A percentile compares a stretch with the other conserved stretches of the same genome.
Evolutionary conservation across 2,888 invertebrate species (phyloP).

Genomic region (Hirtodrosophila alboralis): DNA sequence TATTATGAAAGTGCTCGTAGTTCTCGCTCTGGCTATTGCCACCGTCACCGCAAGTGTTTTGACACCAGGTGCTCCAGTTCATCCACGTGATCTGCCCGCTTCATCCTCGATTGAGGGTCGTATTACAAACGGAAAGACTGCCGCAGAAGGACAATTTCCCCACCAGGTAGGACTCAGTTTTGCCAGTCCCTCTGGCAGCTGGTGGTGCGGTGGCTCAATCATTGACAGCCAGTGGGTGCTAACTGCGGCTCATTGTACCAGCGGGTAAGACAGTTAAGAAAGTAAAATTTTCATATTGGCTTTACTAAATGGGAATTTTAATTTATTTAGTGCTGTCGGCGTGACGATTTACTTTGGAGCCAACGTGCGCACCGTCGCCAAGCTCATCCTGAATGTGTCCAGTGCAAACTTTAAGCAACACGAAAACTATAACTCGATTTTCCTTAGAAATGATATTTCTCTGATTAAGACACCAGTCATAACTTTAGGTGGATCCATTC

Average conservation of each 20-base stretch:
- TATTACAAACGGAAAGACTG: slow-evolving; percentile 67
- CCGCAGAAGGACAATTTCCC: slow-evolving; percentile 61
- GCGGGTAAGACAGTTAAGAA: slow-evolving; percentile 38
- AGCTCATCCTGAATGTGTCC: slow-evolving; percentile 44
- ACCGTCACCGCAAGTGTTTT: slow-evolving; percentile 28
- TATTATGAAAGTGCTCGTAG: slow-evolving; percentile 35
- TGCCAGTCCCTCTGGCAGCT: slow-evolving; percentile 24
- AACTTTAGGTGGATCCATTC: slow-evolving; percentile 33
- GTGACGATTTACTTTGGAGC: slow-evolving; percentile 65
- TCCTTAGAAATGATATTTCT: slow-evolving; percentile 66
- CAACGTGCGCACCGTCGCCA: slow-evolving; percentile 55
- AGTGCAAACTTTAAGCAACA: slow-evolving; percentile 65
- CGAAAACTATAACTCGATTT: slow-evolving; percentile 25
- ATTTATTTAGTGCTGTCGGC: slow-evolving; percentile 37
- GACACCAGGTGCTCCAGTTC: slow-evolving; percentile 10
- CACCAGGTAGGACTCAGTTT: slow-evolving; percentile 66
- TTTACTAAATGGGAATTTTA: too few species aligned
- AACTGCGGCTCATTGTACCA: slow-evolving; percentile 70
- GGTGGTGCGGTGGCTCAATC: slow-evolving; percentile 66
- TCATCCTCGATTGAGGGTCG: slow-evolving; percentile 42
- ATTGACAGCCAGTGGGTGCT: slow-evolving; percentile 54
- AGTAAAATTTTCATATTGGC: too few species aligned
- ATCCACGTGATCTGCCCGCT: slow-evolving; percentile 39
- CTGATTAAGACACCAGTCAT: slow-evolving; percentile 60
- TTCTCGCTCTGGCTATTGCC: slow-evolving; percentile 29